A percentile compares a stretch with the other conserved stretches of the same genome.
These are phyloP conservation scores for Spinus olivaceus DNA, from an alignment of 2,797 vertebrate genomes.

Conservation along the genomic window DNA sequence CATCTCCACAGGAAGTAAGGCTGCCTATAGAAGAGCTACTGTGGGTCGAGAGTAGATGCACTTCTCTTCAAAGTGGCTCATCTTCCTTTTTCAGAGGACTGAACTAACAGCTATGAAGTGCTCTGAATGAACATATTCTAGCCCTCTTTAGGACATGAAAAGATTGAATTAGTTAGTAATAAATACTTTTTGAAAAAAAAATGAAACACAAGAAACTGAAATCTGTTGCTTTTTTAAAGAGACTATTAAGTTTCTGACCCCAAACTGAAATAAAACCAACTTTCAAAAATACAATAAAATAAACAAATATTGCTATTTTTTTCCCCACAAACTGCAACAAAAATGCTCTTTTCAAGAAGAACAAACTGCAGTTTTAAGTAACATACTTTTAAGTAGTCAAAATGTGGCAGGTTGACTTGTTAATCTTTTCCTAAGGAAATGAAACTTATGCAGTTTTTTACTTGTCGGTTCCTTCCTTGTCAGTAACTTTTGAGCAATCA, in stretches of 20 bases:
- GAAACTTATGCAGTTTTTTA: background rate
- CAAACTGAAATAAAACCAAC: background rate
- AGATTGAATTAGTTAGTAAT: background rate
- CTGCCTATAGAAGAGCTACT: background rate
- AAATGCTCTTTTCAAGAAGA: background rate
- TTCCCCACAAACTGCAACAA: background rate
- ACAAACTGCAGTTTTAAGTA: background rate
- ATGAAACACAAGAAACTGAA: background rate
- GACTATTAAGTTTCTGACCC: background rate
- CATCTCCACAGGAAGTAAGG: constrained; percentile 52
- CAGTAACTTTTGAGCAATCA: background rate
- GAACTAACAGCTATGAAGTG: background rate
- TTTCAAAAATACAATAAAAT: background rate
- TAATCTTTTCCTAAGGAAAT: constrained; percentile 24
- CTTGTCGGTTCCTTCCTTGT: background rate
- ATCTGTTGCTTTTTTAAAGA: background rate
- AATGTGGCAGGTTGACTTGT: background rate
- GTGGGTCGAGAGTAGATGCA: background rate
- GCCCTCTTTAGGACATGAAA: background rate
- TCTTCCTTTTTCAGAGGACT: background rate
- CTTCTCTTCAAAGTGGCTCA: background rate
- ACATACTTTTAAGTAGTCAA: background rate
- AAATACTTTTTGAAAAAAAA: background rate
- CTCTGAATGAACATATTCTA: background rate
- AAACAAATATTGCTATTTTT: background rate